These are phyloP conservation scores for Bos indicus DNA, from an alignment of 2,113 vertebrate genomes.

Conservation along the genomic window DNA sequence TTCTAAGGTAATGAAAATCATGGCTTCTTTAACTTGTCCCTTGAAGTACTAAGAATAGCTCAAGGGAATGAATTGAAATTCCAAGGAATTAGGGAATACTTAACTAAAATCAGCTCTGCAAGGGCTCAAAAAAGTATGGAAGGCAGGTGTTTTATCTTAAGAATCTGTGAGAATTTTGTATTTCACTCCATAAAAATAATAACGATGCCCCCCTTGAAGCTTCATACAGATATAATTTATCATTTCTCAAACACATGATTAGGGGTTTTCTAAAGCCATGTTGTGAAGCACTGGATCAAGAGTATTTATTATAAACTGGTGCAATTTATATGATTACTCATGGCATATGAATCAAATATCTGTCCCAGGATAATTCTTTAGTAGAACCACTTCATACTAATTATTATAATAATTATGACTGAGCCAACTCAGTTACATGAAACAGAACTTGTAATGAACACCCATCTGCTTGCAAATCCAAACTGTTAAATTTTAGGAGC, in stretches of 20 bases:
- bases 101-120: background rate
- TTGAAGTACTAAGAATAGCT: background rate
- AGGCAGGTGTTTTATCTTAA: background rate
- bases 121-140: background rate
- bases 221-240: background rate
- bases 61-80: background rate
- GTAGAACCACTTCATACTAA: background rate
- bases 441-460: background rate
- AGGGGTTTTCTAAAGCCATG: background rate
- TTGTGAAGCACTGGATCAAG: background rate
- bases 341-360: background rate
- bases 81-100: background rate
- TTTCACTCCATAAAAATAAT: background rate
- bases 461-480: background rate
- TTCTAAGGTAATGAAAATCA: background rate
- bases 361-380: background rate
- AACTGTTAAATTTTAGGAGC: background rate
- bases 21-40: background rate
- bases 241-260: background rate
- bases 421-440: background rate
- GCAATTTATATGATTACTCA: background rate
- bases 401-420: background rate
- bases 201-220: background rate
- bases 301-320: background rate
- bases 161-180: background rate